A percentile compares a stretch with the other conserved stretches of the same genome.
Evolutionary conservation across 2,888 invertebrate species (phyloP).

Genomic region (Lumbricus terrestris): DNA sequence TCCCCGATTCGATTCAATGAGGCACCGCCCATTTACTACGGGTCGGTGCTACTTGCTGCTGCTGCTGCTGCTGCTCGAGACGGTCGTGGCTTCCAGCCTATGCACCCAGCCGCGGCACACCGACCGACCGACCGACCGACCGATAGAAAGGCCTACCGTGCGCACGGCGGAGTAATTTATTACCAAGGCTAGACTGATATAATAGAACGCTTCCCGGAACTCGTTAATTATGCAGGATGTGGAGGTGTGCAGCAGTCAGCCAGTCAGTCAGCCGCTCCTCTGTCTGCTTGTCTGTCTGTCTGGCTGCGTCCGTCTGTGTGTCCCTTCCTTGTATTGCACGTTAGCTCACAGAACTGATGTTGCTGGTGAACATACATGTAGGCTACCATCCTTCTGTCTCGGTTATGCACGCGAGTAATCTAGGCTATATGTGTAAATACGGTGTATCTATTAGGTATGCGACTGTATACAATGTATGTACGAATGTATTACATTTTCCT

Average conservation of each 20-base stretch:
- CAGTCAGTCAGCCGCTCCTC: not conserved
- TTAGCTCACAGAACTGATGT: not conserved
- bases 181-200: constrained; percentile 3
- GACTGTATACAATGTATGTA: too few relatives aligned
- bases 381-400: too few relatives aligned
- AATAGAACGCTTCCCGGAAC: constrained; percentile 3
- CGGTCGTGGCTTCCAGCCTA: not conserved
- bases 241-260: not conserved
- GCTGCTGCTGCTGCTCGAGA: not conserved
- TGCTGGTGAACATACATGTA: too few relatives aligned
- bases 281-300: not conserved
- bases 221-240: constrained; percentile 3
- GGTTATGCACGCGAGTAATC: too few relatives aligned
- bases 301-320: not conserved
- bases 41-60: too few relatives aligned
- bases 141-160: not conserved
- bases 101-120: not conserved
- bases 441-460: too few relatives aligned
- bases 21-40: not conserved
- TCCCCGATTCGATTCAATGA: not conserved
- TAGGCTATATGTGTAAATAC: too few relatives aligned
- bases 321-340: not conserved
- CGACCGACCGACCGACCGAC: not conserved
- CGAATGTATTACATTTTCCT: not conserved
- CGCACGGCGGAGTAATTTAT: constrained; percentile 3